phyloP scores from a whole-genome alignment of 2,113 vertebrate genomes.

The Scalopus aquaticus region DNA sequence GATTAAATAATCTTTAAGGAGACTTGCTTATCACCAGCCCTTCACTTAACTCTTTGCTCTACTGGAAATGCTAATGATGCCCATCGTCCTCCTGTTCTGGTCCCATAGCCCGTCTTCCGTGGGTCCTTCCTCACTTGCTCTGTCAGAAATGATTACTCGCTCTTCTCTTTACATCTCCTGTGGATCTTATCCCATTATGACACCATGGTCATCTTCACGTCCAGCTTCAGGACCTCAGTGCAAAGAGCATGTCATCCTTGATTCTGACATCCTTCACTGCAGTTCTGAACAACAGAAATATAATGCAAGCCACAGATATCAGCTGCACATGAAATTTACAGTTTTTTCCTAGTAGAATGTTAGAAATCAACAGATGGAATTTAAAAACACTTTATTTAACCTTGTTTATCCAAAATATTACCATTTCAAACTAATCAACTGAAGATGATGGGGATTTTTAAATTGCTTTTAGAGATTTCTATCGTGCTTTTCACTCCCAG shows the following conservation, averaged over 20 bases:
- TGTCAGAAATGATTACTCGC: background rate
- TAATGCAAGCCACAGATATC: background rate
- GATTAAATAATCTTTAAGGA: background rate
- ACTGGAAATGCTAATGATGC: background rate
- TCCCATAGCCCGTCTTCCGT: background rate
- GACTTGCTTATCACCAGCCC: background rate
- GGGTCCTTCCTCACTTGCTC: background rate
- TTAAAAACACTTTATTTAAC: background rate
- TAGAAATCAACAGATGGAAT: background rate
- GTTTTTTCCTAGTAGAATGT: background rate
- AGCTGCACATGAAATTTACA: background rate
- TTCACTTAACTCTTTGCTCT: background rate
- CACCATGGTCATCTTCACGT: background rate
- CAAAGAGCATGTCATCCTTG: background rate
- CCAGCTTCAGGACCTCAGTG: background rate
- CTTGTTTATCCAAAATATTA: background rate
- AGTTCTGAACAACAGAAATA: background rate
- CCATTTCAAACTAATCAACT: background rate
- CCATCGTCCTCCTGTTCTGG: background rate
- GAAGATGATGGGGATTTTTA: background rate
- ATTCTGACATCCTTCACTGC: background rate
- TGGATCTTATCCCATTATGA: background rate
- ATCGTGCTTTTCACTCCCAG: background rate
- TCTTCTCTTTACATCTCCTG: background rate
- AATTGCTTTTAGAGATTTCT: too few species aligned